A percentile compares a stretch with the other conserved stretches of the same genome.
phyloP scores from a whole-genome alignment of 1,140 invertebrate species.

The Pomacea maculata region DNA sequence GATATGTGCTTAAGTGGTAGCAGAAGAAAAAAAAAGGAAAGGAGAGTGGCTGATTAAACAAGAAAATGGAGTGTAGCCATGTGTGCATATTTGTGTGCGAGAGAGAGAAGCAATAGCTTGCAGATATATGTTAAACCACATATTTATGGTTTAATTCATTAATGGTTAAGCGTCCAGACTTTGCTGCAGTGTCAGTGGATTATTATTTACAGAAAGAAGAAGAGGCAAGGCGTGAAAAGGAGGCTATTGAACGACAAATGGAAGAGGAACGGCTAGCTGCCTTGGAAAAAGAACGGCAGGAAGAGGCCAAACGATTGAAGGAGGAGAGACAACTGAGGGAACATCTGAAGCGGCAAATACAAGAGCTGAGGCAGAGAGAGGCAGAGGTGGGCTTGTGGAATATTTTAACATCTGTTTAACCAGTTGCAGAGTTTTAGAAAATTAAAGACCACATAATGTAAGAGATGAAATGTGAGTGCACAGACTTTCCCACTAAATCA shows the following conservation, averaged over 20 bases:
- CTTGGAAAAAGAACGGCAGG: conserved; percentile 49
- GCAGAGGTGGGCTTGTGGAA: conserved; percentile 48
- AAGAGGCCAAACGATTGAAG: conserved; percentile 48
- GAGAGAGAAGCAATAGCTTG: not conserved
- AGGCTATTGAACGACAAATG: conserved; percentile 51
- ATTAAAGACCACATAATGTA: not conserved
- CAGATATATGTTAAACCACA: not conserved
- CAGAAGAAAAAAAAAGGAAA: no score
- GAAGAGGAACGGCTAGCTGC: conserved; percentile 57
- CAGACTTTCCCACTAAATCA: no score
- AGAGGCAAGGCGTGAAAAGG: conserved; percentile 49
- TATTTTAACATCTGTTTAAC: not conserved
- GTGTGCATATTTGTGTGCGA: not conserved
- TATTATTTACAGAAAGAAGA: conserved; percentile 47
- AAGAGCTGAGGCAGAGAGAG: conserved; percentile 58
- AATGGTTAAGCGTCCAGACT: not conserved
- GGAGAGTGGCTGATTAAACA: no score
- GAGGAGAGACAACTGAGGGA: conserved; percentile 55
- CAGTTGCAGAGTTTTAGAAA: not conserved
- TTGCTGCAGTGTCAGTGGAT: not conserved
- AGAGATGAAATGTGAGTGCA: no score
- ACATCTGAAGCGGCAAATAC: conserved; percentile 59
- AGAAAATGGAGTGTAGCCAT: no score
- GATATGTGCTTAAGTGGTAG: no score
- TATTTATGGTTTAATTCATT: not conserved